Evolutionary conservation across 1,140 invertebrate species (phyloP), one percentile per base, ranked within the genome.

Genomic region (Drosophila persimilis): DNA sequence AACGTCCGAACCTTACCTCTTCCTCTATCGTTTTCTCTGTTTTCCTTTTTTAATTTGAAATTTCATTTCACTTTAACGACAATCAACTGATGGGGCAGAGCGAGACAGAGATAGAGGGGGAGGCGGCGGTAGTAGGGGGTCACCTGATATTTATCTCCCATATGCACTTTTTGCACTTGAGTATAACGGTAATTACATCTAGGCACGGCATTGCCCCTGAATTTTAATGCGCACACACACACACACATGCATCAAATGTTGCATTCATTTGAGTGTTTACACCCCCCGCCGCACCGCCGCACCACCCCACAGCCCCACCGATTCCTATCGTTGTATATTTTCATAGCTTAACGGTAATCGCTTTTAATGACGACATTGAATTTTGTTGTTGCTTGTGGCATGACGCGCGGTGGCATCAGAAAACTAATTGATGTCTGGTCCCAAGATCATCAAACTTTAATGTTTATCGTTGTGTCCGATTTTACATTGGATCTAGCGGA

Each of bases 131-230:
- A 0, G 11, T 3, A 13, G 35, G 80, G 77, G 79, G 78, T 80
- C 78, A 81, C 29, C 35, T 47, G 69, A 85, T 85, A 86, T 80
- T 84, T 84, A 84, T 80, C 80, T 85, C 48, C 52, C 81, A 74
- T 65, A 80, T 77, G 80, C 52, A 61, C 24, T 70, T 74, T 72
- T 86, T 85, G 81, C 73, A 77, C 77, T 81, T 86, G 83, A 86
- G 70, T 80, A 88, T 86, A 86, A 86, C 81, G 83, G 81, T 86
- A 86, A 86, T 86, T 83, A 83, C 62, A 63, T 76, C 81, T 86
- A 83, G 70, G 83, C 81, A 86, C 81, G 81, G 53, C 78, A 86
- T 88, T 83, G 83, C 81, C 81, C 81, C 83, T 85, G 81, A 85
- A 81, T 81, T 75, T 74, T 63, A 62, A 72, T 60, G 53, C 67